These are phyloP conservation scores for human (Homo sapiens) DNA, from an alignment of 2,113 vertebrate genomes.

Conservation along the genomic window DNA sequence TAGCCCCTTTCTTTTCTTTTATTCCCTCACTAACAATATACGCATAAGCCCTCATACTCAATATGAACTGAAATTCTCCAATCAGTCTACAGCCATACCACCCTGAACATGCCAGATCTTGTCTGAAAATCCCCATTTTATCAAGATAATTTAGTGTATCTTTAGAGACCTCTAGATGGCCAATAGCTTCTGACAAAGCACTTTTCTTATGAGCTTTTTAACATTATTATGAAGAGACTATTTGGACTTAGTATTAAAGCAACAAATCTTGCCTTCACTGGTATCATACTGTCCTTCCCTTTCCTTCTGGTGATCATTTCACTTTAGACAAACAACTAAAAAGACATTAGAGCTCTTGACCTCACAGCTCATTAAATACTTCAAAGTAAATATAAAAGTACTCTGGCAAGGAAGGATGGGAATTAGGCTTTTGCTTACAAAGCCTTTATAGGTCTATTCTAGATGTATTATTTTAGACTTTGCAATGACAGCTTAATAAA, in stretches of 20 bases:
- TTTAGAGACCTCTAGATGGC: not conserved
- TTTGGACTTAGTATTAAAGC: not conserved
- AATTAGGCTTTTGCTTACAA: slow-evolving; percentile 12
- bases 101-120: no score
- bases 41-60: not conserved
- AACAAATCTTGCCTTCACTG: not conserved
- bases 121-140: not conserved
- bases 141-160: not conserved
- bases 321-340: not conserved
- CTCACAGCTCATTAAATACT: not conserved
- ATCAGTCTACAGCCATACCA: no score
- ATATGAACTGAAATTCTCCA: not conserved
- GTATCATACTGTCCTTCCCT: not conserved
- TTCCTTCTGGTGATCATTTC: not conserved
- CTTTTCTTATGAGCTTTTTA: not conserved
- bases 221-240: not conserved
- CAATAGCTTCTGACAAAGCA: not conserved
- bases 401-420: not conserved
- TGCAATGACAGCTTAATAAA: not conserved
- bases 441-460: not conserved
- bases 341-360: not conserved
- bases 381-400: slow-evolving; percentile 15
- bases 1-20: not conserved
- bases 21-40: not conserved
- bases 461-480: slow-evolving; percentile 46